Conservation (phyloP, 2,888 invertebrate species). For the Drosophila birchii region DNA sequence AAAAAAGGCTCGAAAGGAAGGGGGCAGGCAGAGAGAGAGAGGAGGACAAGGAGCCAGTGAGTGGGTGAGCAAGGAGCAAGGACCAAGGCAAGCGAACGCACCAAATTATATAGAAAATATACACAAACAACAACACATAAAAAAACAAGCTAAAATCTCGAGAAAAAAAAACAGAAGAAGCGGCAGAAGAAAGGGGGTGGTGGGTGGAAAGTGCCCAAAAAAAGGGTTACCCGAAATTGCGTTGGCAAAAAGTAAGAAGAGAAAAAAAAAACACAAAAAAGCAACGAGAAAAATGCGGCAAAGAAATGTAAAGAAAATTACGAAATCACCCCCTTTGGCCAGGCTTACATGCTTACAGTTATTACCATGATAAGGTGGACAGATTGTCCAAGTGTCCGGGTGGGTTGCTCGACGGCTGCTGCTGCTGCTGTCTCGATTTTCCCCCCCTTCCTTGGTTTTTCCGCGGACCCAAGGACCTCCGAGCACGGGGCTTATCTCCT, state of each 20-base stretch:
- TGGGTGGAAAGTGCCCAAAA: conserved; percentile 45
- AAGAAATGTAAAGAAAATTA: conserved; percentile 81
- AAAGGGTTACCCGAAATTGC: conserved; percentile 57
- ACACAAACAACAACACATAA: conserved; percentile 47
- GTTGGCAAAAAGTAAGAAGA: conserved; percentile 34
- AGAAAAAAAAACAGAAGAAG: conserved; percentile 29
- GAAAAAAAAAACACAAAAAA: conserved; percentile 18
- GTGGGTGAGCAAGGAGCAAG: conserved; percentile 3
- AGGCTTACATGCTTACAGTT: conserved; percentile 80
- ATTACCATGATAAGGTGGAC: conserved; percentile 77
- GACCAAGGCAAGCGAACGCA: conserved; percentile 58
- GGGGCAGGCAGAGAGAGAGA: background rate
- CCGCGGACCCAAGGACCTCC: conserved; percentile 3
- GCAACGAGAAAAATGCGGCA: conserved; percentile 58
- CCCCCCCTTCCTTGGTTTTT: background rate
- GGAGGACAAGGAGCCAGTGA: background rate
- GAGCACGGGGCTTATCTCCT: conserved; percentile 61
- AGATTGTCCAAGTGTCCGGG: conserved; percentile 44
- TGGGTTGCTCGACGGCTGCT: conserved; percentile 4
- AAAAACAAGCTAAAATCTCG: conserved; percentile 65
- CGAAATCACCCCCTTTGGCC: conserved; percentile 80
- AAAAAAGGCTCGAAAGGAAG: conserved; percentile 42
- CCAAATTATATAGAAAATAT: conserved; percentile 76
- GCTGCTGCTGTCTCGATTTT: background rate
- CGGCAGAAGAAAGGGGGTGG: conserved; percentile 7